These are phyloP conservation scores for Australoheros scitulus DNA, from an alignment of 2,113 vertebrate species.

Conservation along the genomic window DNA sequence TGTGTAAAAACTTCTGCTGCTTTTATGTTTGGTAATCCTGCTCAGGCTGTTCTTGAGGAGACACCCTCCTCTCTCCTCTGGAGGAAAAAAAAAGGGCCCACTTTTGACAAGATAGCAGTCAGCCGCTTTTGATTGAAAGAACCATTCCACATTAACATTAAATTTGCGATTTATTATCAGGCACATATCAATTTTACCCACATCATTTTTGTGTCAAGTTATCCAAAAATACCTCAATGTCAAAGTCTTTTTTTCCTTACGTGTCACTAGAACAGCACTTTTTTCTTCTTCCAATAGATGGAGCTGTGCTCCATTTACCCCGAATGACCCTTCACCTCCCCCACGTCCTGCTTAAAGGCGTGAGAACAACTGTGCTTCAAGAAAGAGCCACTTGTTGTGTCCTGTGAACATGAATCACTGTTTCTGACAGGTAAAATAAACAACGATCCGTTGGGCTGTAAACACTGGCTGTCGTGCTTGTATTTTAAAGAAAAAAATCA, in stretches of 20 bases:
- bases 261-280: not conserved
- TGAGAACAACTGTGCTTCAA: constrained; percentile 65
- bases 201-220: not conserved
- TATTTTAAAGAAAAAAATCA: constrained; percentile 13
- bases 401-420: not conserved
- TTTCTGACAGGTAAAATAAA: constrained; percentile 24
- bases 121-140: not conserved
- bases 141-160: not conserved
- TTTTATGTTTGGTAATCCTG: not conserved
- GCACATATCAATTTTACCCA: not conserved
- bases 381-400: constrained; percentile 6
- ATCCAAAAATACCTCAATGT: not conserved
- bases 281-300: not conserved
- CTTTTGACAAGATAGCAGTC: not conserved
- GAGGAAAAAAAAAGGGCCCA: not conserved
- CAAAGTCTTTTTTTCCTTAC: not conserved
- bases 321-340: not conserved
- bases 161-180: not conserved
- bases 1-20: not conserved
- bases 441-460: constrained; percentile 25
- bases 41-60: not conserved
- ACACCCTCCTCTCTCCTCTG: not conserved
- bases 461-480: constrained; percentile 12
- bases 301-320: not conserved
- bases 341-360: constrained; percentile 88